These are phyloP conservation scores for Hedya salicella DNA, from an alignment of 2,888 invertebrate species.

Conservation along the genomic window DNA sequence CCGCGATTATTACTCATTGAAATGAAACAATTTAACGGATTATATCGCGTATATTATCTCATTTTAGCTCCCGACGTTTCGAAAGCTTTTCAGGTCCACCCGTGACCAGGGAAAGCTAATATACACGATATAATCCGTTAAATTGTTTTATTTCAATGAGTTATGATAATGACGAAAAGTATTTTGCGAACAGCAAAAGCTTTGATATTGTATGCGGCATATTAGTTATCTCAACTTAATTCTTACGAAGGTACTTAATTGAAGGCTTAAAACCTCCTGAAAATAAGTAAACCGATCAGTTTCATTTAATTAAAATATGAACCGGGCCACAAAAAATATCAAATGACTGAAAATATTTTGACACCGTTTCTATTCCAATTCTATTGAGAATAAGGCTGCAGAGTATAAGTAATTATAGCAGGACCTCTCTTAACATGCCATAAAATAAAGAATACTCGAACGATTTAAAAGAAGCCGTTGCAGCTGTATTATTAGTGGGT, in stretches of 20 bases:
- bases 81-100: no score
- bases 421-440: neutral
- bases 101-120: no score
- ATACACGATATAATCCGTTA: no score
- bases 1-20: no score
- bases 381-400: neutral
- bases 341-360: slow-evolving; percentile 16
- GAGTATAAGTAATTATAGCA: neutral
- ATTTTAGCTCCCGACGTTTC: no score
- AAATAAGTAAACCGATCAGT: slow-evolving; percentile 6
- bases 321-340: neutral
- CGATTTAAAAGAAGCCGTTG: slow-evolving; percentile 3
- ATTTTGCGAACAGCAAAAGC: no score
- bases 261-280: neutral
- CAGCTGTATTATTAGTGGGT: slow-evolving; percentile 7
- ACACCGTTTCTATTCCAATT: neutral
- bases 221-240: neutral
- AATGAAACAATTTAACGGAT: no score
- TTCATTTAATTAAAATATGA: neutral
- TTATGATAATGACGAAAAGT: no score
- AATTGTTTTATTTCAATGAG: no score
- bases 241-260: neutral
- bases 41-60: no score
- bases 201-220: neutral
- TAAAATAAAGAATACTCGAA: slow-evolving; percentile 3